Conservation (phyloP, 2,113 vertebrate species). For the Equus przewalskii region DNA sequence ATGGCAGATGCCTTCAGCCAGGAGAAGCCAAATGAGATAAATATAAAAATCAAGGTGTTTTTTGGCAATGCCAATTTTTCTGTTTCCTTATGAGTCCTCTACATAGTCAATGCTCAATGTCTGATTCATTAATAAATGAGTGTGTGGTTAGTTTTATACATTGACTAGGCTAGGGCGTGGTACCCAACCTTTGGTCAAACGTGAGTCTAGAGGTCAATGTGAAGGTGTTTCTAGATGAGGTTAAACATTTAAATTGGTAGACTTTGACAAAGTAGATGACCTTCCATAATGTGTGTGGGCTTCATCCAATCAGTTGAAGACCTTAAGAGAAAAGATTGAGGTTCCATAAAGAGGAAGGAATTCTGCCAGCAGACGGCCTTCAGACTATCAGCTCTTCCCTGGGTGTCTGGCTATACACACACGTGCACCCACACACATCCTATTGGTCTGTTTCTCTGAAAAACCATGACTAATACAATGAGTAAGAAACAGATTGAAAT, state of each 20-base stretch:
- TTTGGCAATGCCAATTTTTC: background rate
- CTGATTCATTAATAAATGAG: rapidly evolving
- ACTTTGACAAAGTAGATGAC: background rate
- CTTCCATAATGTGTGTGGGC: rapidly evolving
- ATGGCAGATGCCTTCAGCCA: too few species aligned
- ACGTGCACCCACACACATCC: background rate
- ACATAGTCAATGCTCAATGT: rapidly evolving
- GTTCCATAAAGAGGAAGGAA: too few species aligned
- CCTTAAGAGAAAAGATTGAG: background rate
- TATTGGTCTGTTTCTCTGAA: background rate
- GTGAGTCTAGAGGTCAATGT: rapidly evolving
- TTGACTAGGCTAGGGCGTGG: background rate
- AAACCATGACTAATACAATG: background rate
- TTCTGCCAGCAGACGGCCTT: background rate
- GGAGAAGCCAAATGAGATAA: background rate
- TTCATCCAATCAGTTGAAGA: background rate
- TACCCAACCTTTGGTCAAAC: background rate
- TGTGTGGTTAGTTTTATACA: background rate
- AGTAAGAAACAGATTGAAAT: background rate
- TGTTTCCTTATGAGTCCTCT: background rate
- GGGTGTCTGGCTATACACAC: background rate
- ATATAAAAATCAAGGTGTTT: background rate
- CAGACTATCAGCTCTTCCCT: background rate
- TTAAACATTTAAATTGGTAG: rapidly evolving
- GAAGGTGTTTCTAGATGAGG: background rate